phyloP scores from a whole-genome alignment of 2,113 vertebrate species.

The Maccullochella peelii region DNA sequence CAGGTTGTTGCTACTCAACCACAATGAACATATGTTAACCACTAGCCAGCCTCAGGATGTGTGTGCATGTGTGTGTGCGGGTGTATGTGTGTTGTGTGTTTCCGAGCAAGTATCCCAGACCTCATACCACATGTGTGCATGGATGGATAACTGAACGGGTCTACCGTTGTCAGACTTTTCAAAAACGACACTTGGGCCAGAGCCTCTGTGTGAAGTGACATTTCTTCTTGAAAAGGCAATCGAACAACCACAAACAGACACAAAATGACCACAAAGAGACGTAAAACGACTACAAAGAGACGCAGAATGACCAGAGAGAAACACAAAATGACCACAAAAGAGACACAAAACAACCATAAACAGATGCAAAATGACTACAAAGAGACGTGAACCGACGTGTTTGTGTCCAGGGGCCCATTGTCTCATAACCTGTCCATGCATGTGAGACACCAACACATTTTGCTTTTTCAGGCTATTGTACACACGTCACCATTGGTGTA shows the following conservation, averaged over 20 bases:
- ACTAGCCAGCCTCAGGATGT: slow-evolving; percentile 52
- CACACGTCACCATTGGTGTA: neutral
- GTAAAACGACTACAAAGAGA: neutral
- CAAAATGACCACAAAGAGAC: neutral
- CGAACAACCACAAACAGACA: neutral
- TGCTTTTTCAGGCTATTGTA: slow-evolving; percentile 24
- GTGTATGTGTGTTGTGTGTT: slow-evolving; percentile 12
- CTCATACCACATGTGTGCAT: slow-evolving; percentile 2
- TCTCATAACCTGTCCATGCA: slow-evolving; percentile 5
- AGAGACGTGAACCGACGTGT: neutral
- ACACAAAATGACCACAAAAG: neutral
- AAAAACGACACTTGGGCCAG: neutral
- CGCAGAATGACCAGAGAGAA: neutral
- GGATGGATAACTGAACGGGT: neutral
- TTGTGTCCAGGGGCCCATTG: slow-evolving; percentile 2
- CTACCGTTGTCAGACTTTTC: neutral
- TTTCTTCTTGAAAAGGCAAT: neutral
- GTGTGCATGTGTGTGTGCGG: neutral
- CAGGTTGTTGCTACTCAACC: slow-evolving; percentile 58
- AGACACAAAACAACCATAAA: neutral
- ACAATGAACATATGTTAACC: slow-evolving; percentile 33
- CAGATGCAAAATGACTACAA: neutral
- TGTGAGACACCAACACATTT: slow-evolving; percentile 22
- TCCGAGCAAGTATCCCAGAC: slow-evolving; percentile 1
- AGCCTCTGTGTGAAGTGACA: neutral